Evolutionary conservation across 1,140 invertebrate genomes (phyloP).

Genomic region (Panulirus ornatus): DNA sequence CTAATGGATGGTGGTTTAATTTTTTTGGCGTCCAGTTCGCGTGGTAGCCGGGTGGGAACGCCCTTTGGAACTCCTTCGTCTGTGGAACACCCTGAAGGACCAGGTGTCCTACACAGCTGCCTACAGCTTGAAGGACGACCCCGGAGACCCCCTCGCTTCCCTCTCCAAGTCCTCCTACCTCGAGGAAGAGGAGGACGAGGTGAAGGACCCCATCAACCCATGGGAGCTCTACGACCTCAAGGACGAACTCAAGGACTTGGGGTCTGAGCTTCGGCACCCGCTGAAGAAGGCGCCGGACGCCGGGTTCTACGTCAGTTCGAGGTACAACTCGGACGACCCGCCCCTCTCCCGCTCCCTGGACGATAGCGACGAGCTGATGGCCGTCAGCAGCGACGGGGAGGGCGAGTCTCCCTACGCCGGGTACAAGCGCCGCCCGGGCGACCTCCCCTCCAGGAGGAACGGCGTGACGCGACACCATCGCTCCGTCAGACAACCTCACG

Average conservation of each 20-base stretch:
- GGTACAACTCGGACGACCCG: not conserved
- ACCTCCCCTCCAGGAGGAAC: conserved; percentile 3
- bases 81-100: conserved; percentile 62
- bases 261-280: not conserved
- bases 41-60: conserved; percentile 67
- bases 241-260: conserved; percentile 62
- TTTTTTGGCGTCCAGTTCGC: conserved; percentile 27
- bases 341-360: conserved; percentile 32
- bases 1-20: too few relatives aligned
- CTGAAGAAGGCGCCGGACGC: not conserved
- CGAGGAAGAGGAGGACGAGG: conserved; percentile 37
- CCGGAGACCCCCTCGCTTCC: conserved; percentile 14
- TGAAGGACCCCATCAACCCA: conserved; percentile 48
- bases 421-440: not conserved
- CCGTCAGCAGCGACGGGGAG: conserved; percentile 60
- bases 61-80: conserved; percentile 58
- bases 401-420: conserved; percentile 48
- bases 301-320: not conserved
- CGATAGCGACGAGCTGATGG: conserved; percentile 53
- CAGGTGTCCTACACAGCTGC: conserved; percentile 62
- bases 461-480: not conserved
- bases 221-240: conserved; percentile 69
- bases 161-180: conserved; percentile 30
- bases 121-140: conserved; percentile 51
- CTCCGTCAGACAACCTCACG: not conserved